Evolutionary conservation across 2,888 invertebrate genomes (phyloP), one percentile per base, ranked within the genome.

Genomic region (Blastobasis adustella): DNA sequence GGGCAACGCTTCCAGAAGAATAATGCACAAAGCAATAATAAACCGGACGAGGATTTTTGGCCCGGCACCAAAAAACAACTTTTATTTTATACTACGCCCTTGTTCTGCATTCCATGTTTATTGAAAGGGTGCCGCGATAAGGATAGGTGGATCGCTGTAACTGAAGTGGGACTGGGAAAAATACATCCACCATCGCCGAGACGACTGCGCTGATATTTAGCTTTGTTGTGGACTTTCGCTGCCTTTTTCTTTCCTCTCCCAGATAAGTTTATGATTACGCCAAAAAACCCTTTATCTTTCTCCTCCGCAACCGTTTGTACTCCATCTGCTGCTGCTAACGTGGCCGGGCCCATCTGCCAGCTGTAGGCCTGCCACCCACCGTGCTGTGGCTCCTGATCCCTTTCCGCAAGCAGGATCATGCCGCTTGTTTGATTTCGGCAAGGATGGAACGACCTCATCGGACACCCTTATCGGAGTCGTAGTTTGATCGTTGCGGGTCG

Each of bases 401-500:
- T 52, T 60, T 23, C 45, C 58, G 47, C 54, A 54, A 71, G 60
- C 69, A 78, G 64, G 59, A 73, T 66, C 62, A 73, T 75, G 57
- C 23, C 76, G 72, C 86, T 83, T 86, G 53, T 79, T 79, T 51
- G 76, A 73, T 0, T 77, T 69, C 0, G 86, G 83, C 6, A 86
- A 56, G 0, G 86, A 82, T 0, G 85, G 85, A 5, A 86, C 85
- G 5, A 71, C 74, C 0, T 81, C 62, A n/a, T 86, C 79, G 0
- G 87, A 84, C 1, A 81, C 75, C 60, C 56, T 78, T 73, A 58
- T 87, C 87, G 0, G 85, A 86, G 56, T 87, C 87, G 53, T 82
- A 79, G 65, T 79, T 84, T 5, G 72, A 63, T 0, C 85, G 84
- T 57, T 82, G 82, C 0, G 79, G 72, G 0, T 75, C 79, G 0